Evolutionary conservation across 37 sponge, comb jelly and placozoan species (phyloP).

Genomic region (Diacarnus erythraeanus): DNA sequence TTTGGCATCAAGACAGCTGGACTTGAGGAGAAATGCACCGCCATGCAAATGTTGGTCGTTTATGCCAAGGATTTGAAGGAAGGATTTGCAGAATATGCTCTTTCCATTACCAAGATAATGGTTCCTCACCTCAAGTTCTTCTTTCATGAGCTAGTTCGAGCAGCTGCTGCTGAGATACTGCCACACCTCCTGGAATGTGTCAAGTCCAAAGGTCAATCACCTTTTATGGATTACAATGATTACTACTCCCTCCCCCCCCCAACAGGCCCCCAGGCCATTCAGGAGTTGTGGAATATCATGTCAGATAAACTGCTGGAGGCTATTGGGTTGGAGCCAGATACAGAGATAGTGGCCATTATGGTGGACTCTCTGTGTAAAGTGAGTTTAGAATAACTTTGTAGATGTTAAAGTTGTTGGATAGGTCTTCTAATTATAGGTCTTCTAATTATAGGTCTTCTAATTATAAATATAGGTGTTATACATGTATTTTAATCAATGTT

Average conservation of each 20-base stretch:
- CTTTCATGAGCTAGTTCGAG: constrained; percentile 94
- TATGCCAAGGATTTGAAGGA: constrained; percentile 97
- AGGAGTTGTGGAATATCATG: constrained; percentile 83
- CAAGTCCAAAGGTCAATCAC: constrained; percentile 72
- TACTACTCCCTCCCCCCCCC: neutral
- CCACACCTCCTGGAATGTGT: constrained; percentile 92
- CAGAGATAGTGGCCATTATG: constrained; percentile 85
- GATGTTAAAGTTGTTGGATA: too few relatives aligned
- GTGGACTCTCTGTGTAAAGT: constrained; percentile 83
- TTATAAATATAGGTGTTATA: too few relatives aligned
- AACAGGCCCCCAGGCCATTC: constrained; percentile 58
- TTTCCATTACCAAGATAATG: constrained; percentile 87
- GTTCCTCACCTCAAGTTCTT: constrained; percentile 91
- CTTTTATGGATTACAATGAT: neutral
- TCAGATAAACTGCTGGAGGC: constrained; percentile 84
- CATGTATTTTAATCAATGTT: too few relatives aligned
- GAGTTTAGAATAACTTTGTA: neutral
- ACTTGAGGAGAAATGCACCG: constrained; percentile 98
- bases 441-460: too few relatives aligned
- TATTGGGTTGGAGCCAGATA: constrained; percentile 85
- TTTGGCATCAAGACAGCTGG: constrained; percentile 98
- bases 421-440: too few relatives aligned
- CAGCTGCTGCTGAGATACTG: constrained; percentile 94
- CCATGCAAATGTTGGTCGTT: constrained; percentile 99
- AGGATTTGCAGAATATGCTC: constrained; percentile 92